phyloP scores from a whole-genome alignment of 2,113 vertebrate species.

The Esox niger region DNA sequence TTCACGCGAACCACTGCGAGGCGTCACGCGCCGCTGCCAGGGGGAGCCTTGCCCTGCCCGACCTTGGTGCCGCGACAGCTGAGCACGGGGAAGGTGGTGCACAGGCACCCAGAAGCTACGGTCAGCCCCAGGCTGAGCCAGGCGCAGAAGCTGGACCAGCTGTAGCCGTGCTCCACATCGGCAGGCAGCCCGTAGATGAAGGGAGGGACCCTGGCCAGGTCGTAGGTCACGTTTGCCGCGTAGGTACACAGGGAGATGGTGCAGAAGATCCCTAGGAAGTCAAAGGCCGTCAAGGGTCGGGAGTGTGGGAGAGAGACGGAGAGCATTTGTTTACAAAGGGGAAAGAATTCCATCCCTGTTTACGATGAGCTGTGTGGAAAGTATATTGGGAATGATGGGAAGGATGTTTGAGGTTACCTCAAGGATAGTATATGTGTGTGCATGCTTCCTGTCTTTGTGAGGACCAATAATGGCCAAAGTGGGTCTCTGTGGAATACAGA shows the following conservation, averaged over 20 bases:
- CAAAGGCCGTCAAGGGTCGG: neutral
- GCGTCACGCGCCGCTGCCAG: neutral
- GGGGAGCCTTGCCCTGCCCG: slow-evolving; percentile 66
- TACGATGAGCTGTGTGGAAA: too few relatives aligned
- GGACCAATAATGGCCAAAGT: too few relatives aligned
- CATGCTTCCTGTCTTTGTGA: too few relatives aligned
- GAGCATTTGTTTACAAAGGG: neutral
- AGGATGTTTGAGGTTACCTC: too few relatives aligned
- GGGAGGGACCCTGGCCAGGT: slow-evolving; percentile 71
- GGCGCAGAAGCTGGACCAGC: slow-evolving; percentile 78
- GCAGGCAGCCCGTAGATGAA: slow-evolving; percentile 72
- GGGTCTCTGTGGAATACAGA: too few relatives aligned
- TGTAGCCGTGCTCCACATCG: slow-evolving; percentile 75
- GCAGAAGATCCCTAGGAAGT: slow-evolving; percentile 72
- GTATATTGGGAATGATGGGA: too few relatives aligned
- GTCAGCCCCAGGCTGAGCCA: slow-evolving; percentile 76
- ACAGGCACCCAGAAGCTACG: slow-evolving; percentile 73
- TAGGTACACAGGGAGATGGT: slow-evolving; percentile 77
- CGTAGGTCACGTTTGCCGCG: slow-evolving; percentile 73
- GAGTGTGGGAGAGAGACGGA: neutral
- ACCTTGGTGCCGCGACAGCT: slow-evolving; percentile 66
- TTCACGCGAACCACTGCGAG: too few relatives aligned
- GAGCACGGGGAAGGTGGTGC: slow-evolving; percentile 71
- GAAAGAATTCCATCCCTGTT: neutral
- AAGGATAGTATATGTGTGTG: too few relatives aligned